Base-by-base conservation (phyloP, 2,888 invertebrate species). In the Dolichopus griseipennis region DNA sequence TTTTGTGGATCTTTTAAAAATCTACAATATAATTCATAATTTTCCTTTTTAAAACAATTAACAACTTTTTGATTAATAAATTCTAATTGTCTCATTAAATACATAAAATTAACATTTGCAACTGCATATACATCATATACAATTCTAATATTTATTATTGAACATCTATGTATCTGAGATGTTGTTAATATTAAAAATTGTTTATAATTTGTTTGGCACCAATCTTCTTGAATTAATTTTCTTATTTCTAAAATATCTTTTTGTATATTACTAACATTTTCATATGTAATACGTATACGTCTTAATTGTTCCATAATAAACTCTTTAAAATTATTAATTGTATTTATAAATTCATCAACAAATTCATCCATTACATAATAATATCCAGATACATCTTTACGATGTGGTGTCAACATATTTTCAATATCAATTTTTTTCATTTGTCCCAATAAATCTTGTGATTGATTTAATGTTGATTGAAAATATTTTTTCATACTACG, bases 351-450 rank as follows among this genome's bases (percentile, higher is more conserved):
- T 71, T 75, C 72, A 18, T 76, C 72, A 61, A 77, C 74, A 65
- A 79, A 76, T 68, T 76, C 77, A 67, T 80, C 79, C 77, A 79
- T 79, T 75, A 80, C 79, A 0, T 73, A 70, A 71, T 76, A 78
- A 68, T 79, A 79, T 65, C 76, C 75, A 1, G 76, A 76, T 43
- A 79, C 66, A 5, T 74, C 71, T 8, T 74, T 67, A 70, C 77
- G 78, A 0, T 74, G 74, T 5, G 67, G n/a, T 4, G 72, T 73
- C 0, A 77, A 70, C 41, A 75, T 68, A 41, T 66, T 66, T 27
- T 20, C 69, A 20, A 64, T 22, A n/a, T n/a, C 20, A 20, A 64
- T 64, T 34, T 20, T 37, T 7, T 34, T 33, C 10, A 64, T 20
- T 20, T 37, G n/a, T 22, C 20, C 27, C 18, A 64, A 34, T n/a